phyloP scores from a whole-genome alignment of 2,113 vertebrate genomes.

The Pica pica region DNA sequence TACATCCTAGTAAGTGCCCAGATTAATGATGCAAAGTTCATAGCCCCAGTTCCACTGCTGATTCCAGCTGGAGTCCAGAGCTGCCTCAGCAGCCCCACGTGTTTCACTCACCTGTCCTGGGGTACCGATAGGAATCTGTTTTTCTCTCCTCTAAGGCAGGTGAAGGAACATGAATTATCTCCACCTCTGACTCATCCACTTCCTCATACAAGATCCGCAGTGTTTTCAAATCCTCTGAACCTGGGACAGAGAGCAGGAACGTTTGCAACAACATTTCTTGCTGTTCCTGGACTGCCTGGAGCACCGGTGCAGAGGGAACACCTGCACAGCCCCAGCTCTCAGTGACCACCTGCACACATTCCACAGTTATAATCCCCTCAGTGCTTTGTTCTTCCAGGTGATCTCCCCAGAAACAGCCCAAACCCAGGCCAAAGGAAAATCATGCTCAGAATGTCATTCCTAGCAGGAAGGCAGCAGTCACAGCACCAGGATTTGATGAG shows the following conservation, averaged over 20 bases:
- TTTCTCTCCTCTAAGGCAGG: conserved; percentile 93
- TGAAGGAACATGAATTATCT: conserved; percentile 94
- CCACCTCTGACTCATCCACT: conserved; percentile 94
- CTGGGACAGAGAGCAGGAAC: conserved; percentile 37
- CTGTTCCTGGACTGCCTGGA: background rate
- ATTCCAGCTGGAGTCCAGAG: background rate
- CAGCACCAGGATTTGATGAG: background rate
- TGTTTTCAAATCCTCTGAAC: conserved; percentile 79
- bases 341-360: background rate
- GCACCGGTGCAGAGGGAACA: background rate
- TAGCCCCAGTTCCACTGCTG: background rate
- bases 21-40: background rate
- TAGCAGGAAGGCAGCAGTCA: background rate
- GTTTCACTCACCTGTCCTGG: conserved; percentile 83
- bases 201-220: conserved; percentile 91
- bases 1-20: background rate
- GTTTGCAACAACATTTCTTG: background rate
- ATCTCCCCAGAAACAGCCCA: background rate
- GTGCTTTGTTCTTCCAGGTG: background rate
- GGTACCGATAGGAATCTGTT: conserved; percentile 93
- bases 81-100: background rate
- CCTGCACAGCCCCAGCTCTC: background rate
- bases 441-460: background rate
- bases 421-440: background rate
- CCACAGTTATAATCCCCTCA: background rate